Evolutionary conservation across 2,113 vertebrate species (phyloP).

Genomic region (Piliocolobus tephrosceles): DNA sequence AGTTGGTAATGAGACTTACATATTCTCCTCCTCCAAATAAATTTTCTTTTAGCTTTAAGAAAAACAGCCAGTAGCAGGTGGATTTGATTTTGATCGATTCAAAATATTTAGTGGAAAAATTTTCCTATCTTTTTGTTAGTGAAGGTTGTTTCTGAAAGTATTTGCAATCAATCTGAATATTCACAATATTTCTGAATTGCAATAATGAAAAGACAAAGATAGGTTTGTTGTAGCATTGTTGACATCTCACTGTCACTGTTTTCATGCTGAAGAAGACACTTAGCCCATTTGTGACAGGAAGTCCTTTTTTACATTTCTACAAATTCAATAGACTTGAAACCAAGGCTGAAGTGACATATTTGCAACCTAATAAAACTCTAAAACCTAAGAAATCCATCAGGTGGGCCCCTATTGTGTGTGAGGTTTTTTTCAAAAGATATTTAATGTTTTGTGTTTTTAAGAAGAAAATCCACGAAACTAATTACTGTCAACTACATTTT

Average conservation of each 20-base stretch:
- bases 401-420: slow-evolving; percentile 58
- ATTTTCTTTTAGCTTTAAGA: neutral
- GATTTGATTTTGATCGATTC: slow-evolving; percentile 38
- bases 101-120: slow-evolving; percentile 51
- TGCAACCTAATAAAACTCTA: neutral
- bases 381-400: slow-evolving; percentile 53
- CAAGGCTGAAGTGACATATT: slow-evolving; percentile 45
- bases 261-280: neutral
- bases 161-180: slow-evolving; percentile 12
- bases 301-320: slow-evolving; percentile 35
- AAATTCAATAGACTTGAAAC: slow-evolving; percentile 39
- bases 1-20: neutral
- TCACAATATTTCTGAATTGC: slow-evolving; percentile 25
- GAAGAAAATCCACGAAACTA: slow-evolving; percentile 80
- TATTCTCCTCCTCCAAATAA: neutral
- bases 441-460: slow-evolving; percentile 71
- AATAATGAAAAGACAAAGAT: neutral
- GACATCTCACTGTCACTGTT: neutral
- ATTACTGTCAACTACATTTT: slow-evolving; percentile 82
- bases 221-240: neutral
- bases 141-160: neutral
- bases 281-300: neutral
- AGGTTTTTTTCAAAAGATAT: slow-evolving; percentile 63
- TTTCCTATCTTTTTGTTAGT: neutral
- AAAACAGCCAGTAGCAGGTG: neutral